Percentiles rank a stretch among this genome's conserved stretches.
These are phyloP conservation scores for human (Homo sapiens) DNA, from an alignment of 2,113 vertebrate genomes.

Conservation along the genomic window GRCh38 chr18:48565001-48565500, in stretches of 20 bases:
- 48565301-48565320: background rate
- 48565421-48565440: background rate
- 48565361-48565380: background rate
- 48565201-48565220: accelerated
- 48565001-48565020: background rate
- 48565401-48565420: background rate
- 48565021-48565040: background rate
- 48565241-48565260: accelerated
- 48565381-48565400: background rate
- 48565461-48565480: background rate
- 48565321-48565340: conserved; percentile 43
- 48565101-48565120: background rate
- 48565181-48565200: background rate
- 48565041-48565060: background rate
- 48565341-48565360: background rate
- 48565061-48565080: background rate
- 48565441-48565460: background rate
- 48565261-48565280: background rate
- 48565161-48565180: background rate
- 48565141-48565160: background rate
- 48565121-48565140: background rate
- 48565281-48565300: background rate
- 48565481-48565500: background rate
- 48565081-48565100: background rate
- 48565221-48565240: background rate